Conservation (phyloP, 1,140 invertebrate genomes). For the Frieseomelitta varia region DNA sequence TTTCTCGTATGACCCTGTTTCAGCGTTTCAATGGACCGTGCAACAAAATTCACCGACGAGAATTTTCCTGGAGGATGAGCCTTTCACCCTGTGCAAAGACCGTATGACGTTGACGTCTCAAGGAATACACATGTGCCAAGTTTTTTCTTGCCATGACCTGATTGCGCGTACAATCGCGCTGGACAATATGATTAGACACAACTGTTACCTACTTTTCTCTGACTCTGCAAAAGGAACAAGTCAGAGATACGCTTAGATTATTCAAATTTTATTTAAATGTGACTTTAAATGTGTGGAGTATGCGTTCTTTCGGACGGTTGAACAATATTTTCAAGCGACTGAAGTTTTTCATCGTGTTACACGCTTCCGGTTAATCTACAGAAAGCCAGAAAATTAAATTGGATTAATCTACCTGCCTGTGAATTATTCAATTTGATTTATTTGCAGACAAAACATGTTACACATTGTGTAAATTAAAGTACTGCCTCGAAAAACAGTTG, state of each 20-base stretch:
- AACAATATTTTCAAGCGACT: not conserved
- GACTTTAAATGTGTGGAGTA: no score
- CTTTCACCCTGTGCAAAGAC: no score
- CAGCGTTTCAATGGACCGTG: not conserved
- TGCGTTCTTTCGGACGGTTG: not conserved
- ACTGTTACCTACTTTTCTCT: not conserved
- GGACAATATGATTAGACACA: not conserved
- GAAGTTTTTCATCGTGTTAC: not conserved
- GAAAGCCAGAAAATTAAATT: not conserved
- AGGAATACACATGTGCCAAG: not conserved
- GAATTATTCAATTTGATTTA: not conserved
- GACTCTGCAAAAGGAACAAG: not conserved
- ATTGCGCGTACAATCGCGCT: constrained; percentile 3
- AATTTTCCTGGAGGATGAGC: not conserved
- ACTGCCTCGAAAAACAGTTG: no score
- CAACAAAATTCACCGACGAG: not conserved
- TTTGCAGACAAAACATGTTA: no score
- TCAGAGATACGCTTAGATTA: not conserved
- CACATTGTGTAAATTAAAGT: no score
- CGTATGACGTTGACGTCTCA: not conserved
- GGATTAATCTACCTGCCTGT: not conserved
- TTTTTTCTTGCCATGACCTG: constrained; percentile 6
- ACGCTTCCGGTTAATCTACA: not conserved
- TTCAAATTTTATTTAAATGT: not conserved
- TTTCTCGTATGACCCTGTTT: constrained; percentile 17